Evolutionary conservation across 2,888 invertebrate species (phyloP), one percentile per base, ranked within the genome.

Genomic region (Drosophila longiperda): DNA sequence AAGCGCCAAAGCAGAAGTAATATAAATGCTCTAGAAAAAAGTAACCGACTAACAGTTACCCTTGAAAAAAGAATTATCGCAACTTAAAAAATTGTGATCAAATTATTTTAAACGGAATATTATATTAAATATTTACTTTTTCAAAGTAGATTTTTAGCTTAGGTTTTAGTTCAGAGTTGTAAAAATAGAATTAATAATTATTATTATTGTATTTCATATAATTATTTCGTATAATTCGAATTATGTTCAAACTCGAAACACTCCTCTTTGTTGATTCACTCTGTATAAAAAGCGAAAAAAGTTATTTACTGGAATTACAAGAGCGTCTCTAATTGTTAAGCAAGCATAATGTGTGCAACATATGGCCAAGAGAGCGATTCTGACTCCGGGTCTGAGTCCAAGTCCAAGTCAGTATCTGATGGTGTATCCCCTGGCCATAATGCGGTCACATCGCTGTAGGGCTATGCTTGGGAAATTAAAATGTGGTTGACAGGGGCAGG

Each of bases 271-370:
- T 12, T n/a, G 1, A n/a, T 2, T 29, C 11, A 48, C 61, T 53
- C 40, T 23, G 29, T n/a, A 66, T 57, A 38, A 34, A 60, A 62
- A 62, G 68, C 61, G 78, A 74, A 75, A 80, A 82, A 90, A 83
- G 87, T 82, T 82, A 90, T 85, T 85, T 74, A 72, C 76, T 88
- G 74, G 65, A 85, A 80, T 66, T 86, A 82, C 71, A 86, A 86
- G 69, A 83, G 90, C 87, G 73, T 88, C 75, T 83, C 86, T 86
- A 86, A 86, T 90, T 86, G 89, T 90, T 86, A 76, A 86, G 80
- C 72, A 87, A 84, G 87, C 84, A 81, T 84, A 87, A 82, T 88
- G 69, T 78, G 83, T 85, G 76, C 58, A 86, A 78, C 89, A 90
- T 88, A 77, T 85, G 90, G 87, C 63, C 75, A 60, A 82, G 86